These are phyloP conservation scores for Glandiceps talaboti DNA, from an alignment of 53 echinoderm and acorn worm species.

Conservation along the genomic window DNA sequence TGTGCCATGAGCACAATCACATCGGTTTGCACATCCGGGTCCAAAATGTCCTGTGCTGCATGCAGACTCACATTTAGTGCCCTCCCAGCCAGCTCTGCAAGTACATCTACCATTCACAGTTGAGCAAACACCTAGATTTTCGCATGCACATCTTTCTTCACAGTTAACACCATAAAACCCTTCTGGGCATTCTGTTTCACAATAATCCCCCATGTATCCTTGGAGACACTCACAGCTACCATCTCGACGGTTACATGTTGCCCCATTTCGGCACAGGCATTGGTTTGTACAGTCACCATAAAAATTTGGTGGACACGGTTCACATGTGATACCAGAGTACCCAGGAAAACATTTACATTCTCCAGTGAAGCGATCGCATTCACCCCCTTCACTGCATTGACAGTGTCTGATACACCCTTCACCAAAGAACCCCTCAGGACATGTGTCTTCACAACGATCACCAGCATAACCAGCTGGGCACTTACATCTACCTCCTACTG, in stretches of 20 bases:
- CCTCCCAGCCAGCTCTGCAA: conserved; percentile 27
- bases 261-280: conserved; percentile 52
- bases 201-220: conserved; percentile 11
- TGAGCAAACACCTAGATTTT: conserved; percentile 14
- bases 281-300: conserved; percentile 62
- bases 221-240: conserved; percentile 26
- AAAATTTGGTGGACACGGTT: conserved; percentile 40
- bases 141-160: conserved; percentile 30
- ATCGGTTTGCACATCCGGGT: conserved; percentile 21
- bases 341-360: conserved; percentile 31
- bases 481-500: conserved; percentile 17
- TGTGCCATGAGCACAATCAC: conserved; percentile 35
- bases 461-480: conserved; percentile 35
- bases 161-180: conserved; percentile 53
- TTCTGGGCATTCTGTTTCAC: conserved; percentile 14
- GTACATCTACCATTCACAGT: conserved; percentile 23
- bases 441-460: conserved; percentile 10
- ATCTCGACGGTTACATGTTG: conserved; percentile 4
- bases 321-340: conserved; percentile 38
- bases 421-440: conserved; percentile 39
- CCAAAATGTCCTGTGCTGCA: conserved; percentile 32
- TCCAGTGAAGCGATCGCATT: conserved; percentile 31
- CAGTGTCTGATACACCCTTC: conserved; percentile 22
- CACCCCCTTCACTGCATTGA: conserved; percentile 29
- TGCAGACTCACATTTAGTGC: conserved; percentile 19